phyloP scores from a whole-genome alignment of 2,888 invertebrate species.

The Limnephilus rhombicus region DNA sequence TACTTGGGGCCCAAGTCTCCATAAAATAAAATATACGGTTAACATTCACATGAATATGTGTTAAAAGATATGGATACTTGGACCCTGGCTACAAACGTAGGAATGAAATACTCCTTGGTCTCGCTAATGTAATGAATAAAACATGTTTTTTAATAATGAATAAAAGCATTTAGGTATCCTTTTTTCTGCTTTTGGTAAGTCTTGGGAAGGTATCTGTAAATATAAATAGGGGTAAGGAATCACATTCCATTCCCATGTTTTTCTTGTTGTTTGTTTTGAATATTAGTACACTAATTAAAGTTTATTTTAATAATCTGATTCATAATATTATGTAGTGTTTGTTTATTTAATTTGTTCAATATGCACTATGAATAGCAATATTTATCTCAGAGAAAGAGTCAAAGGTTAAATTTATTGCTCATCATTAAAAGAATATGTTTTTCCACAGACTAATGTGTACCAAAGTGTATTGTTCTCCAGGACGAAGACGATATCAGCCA shows the following conservation, averaged over 20 bases:
- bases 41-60: not conserved
- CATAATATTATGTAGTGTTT: not conserved
- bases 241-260: not conserved
- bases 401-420: not conserved
- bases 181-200: too few species aligned
- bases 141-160: too few species aligned
- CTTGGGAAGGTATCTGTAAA: too few species aligned
- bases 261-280: not conserved
- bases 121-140: not conserved
- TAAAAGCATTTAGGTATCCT: too few species aligned
- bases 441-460: slow-evolving; percentile 77
- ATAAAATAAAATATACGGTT: not conserved
- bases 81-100: too few species aligned
- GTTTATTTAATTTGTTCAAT: not conserved
- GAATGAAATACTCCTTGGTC: too few species aligned
- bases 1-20: too few species aligned
- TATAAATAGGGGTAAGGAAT: too few species aligned
- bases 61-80: not conserved
- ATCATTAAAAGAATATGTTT: slow-evolving; percentile 29
- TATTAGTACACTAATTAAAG: not conserved
- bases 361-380: not conserved
- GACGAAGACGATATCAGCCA: slow-evolving; percentile 68
- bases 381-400: not conserved
- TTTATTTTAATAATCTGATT: not conserved
- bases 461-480: slow-evolving; percentile 80